phyloP scores from a whole-genome alignment of 2,888 invertebrate species.

The Amaurobius ferox region DNA sequence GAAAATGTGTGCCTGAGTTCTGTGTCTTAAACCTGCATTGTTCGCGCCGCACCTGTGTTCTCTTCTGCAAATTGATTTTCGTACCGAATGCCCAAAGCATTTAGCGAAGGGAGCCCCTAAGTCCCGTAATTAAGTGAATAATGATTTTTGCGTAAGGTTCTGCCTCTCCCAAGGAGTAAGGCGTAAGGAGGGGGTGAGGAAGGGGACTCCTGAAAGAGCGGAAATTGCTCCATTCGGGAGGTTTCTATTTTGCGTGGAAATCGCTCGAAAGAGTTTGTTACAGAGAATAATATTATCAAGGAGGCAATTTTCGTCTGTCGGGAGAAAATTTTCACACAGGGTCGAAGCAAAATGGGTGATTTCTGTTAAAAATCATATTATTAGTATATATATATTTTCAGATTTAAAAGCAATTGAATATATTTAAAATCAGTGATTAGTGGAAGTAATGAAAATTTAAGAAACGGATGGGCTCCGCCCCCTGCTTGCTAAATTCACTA shows the following conservation, averaged over 20 bases:
- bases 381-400: too few species aligned
- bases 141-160: conserved; percentile 63
- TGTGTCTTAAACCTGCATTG: neutral
- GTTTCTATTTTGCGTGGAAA: conserved; percentile 55
- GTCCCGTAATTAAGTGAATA: conserved; percentile 69
- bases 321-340: conserved; percentile 29
- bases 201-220: conserved; percentile 30
- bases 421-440: too few species aligned
- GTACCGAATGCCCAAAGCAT: conserved; percentile 36
- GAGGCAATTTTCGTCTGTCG: conserved; percentile 54
- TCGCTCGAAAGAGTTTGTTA: conserved; percentile 62
- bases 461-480: too few species aligned
- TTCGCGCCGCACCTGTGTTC: conserved; percentile 21
- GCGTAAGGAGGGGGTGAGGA: neutral
- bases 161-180: conserved; percentile 39
- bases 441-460: too few species aligned
- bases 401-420: too few species aligned
- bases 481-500: too few species aligned
- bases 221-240: conserved; percentile 67
- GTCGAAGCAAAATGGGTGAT: neutral
- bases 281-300: conserved; percentile 69
- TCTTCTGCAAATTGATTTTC: conserved; percentile 56
- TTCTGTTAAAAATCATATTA: too few species aligned
- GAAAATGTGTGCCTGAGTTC: neutral
- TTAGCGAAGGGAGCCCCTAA: conserved; percentile 36